A percentile compares a stretch with the other conserved stretches of the same genome.
Conservation (phyloP, 2,888 invertebrate species). For the Cartodere bifasciata region DNA sequence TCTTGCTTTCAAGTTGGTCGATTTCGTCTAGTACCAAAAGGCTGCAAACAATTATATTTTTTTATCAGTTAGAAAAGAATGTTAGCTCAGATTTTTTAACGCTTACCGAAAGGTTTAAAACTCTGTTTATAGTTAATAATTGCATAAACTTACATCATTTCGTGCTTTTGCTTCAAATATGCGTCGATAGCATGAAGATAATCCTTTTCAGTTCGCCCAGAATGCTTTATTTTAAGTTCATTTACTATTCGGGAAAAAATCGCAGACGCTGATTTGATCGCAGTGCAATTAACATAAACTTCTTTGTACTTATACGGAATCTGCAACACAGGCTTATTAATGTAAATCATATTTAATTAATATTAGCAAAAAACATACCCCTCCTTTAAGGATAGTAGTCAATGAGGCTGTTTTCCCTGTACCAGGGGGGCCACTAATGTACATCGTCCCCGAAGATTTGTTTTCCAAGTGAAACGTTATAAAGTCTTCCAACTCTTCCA, state of each 20-base stretch:
- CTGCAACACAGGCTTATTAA: too few species aligned
- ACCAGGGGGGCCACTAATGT: constrained; percentile 93
- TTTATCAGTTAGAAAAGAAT: too few species aligned
- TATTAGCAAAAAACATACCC: too few species aligned
- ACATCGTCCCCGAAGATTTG: constrained; percentile 66
- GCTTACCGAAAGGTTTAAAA: too few species aligned
- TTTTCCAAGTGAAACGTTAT: constrained; percentile 51
- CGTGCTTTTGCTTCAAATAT: constrained; percentile 50
- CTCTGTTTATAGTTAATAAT: too few species aligned
- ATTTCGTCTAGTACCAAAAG: constrained; percentile 88
- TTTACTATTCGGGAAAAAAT: constrained; percentile 68
- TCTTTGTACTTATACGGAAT: constrained; percentile 42
- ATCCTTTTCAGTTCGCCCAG: constrained; percentile 51
- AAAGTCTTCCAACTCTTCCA: constrained; percentile 53
- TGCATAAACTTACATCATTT: constrained; percentile 53
- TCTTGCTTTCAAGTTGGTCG: constrained; percentile 77
- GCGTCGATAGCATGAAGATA: constrained; percentile 54
- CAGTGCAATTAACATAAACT: constrained; percentile 79
- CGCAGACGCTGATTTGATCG: constrained; percentile 67
- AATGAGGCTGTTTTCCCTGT: constrained; percentile 93
- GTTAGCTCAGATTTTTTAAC: too few species aligned
- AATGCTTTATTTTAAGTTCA: constrained; percentile 50
- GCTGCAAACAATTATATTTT: too few species aligned
- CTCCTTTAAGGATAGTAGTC: constrained; percentile 61
- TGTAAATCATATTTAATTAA: too few species aligned